Conservation (phyloP, 2,888 invertebrate genomes). For the Ectropis crepuscularia region DNA sequence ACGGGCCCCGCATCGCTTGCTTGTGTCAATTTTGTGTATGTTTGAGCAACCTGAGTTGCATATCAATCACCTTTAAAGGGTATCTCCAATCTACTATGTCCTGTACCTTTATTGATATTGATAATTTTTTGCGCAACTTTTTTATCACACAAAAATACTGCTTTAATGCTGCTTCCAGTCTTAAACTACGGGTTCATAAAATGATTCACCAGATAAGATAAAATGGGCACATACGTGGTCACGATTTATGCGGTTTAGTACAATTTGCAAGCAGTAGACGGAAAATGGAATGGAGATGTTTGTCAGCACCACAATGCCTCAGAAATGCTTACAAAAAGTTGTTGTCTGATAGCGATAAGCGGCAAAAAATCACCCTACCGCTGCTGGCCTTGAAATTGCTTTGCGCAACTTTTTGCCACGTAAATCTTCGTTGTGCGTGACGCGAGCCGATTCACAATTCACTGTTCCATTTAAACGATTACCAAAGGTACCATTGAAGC, state of each 20-base stretch:
- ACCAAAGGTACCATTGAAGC: neutral
- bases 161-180: slow-evolving; percentile 40
- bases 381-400: slow-evolving; percentile 55
- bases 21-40: slow-evolving; percentile 67
- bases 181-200: slow-evolving; percentile 29
- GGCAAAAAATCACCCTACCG: slow-evolving; percentile 48
- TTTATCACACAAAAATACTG: slow-evolving; percentile 22
- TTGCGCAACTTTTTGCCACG: slow-evolving; percentile 49
- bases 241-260: slow-evolving; percentile 25
- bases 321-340: slow-evolving; percentile 51
- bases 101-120: slow-evolving; percentile 27
- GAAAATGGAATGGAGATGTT: slow-evolving; percentile 27
- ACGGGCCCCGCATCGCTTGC: slow-evolving; percentile 68
- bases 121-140: slow-evolving; percentile 14
- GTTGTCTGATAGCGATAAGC: slow-evolving; percentile 48
- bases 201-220: slow-evolving; percentile 47
- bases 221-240: slow-evolving; percentile 17
- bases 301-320: slow-evolving; percentile 32
- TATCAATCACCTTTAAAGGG: slow-evolving; percentile 54
- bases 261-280: slow-evolving; percentile 24
- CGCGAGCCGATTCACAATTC: slow-evolving; percentile 39
- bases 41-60: slow-evolving; percentile 65
- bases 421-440: slow-evolving; percentile 47
- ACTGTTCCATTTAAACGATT: slow-evolving; percentile 27
- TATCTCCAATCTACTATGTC: slow-evolving; percentile 38